Percentiles rank a stretch among this genome's conserved stretches.
Conservation (phyloP, 2,888 invertebrate species). For the Drosophila koepferae region DNA sequence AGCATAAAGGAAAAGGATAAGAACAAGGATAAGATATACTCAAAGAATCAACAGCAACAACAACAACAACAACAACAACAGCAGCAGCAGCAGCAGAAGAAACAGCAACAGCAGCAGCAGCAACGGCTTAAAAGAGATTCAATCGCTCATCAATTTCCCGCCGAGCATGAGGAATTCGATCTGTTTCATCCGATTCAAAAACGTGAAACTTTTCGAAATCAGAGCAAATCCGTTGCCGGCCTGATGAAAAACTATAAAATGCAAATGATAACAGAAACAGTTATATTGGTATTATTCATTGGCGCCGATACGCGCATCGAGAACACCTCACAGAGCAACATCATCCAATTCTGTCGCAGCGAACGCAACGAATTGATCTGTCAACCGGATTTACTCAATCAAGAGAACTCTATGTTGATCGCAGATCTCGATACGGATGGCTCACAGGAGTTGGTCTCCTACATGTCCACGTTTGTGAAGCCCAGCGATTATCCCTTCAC, state of each 20-base stretch:
- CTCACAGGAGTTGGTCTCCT: slow-evolving; percentile 91
- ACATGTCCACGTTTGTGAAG: slow-evolving; percentile 88
- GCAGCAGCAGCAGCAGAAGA: slow-evolving; percentile 33
- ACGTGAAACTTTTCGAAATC: slow-evolving; percentile 75
- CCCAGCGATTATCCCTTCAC: slow-evolving; percentile 75
- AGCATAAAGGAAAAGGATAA: slow-evolving; percentile 66
- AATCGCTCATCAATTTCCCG: slow-evolving; percentile 58
- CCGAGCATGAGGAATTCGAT: slow-evolving; percentile 72
- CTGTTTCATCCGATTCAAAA: slow-evolving; percentile 77
- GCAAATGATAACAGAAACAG: slow-evolving; percentile 89
- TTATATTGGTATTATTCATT: slow-evolving; percentile 92
- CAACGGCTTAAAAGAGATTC: slow-evolving; percentile 49
- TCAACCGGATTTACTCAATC: slow-evolving; percentile 91
- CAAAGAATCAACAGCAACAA: slow-evolving; percentile 47
- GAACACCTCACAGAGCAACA: slow-evolving; percentile 92
- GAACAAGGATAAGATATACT: slow-evolving; percentile 43
- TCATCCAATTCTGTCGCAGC: slow-evolving; percentile 89
- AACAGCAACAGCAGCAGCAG: slow-evolving; percentile 44
- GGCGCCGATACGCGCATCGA: slow-evolving; percentile 90
- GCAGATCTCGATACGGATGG: slow-evolving; percentile 91
- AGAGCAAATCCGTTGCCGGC: slow-evolving; percentile 40
- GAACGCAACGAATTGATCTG: slow-evolving; percentile 86
- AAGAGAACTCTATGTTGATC: slow-evolving; percentile 90
- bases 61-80: slow-evolving; percentile 14
- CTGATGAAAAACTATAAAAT: slow-evolving; percentile 81